These are phyloP conservation scores for Ctenodactylus gundi DNA, from an alignment of 2,113 vertebrate species.

Conservation along the genomic window DNA sequence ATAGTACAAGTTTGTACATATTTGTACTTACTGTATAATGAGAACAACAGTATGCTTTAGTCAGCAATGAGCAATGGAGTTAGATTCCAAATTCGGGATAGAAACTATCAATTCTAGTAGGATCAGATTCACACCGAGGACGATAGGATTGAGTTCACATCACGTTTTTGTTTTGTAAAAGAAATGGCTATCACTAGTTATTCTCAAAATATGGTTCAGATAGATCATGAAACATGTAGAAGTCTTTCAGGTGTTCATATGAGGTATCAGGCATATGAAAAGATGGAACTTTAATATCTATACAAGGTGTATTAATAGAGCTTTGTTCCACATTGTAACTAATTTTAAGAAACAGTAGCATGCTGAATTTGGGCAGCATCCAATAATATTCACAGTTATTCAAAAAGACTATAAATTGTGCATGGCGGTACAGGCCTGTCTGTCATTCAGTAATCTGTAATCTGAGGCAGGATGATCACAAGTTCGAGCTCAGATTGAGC, in stretches of 20 bases:
- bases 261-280: background rate
- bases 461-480: too few relatives aligned
- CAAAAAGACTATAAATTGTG: background rate
- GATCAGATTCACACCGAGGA: background rate
- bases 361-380: background rate
- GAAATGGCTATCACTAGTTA: background rate
- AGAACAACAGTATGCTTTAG: background rate
- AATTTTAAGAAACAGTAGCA: background rate
- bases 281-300: too few relatives aligned
- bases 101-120: background rate
- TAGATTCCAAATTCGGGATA: background rate
- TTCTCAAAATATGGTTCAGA: background rate
- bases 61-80: background rate
- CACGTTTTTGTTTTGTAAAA: background rate
- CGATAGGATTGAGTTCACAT: background rate
- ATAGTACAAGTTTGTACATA: background rate
- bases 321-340: background rate
- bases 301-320: background rate
- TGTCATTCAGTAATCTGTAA: too few relatives aligned
- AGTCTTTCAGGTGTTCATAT: background rate
- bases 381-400: background rate
- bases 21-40: background rate
- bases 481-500: too few relatives aligned
- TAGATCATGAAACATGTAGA: background rate
- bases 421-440: too few relatives aligned